These are phyloP conservation scores for Brachionus calyciflorus DNA, from an alignment of 1,140 invertebrate species.

Conservation along the genomic window DNA sequence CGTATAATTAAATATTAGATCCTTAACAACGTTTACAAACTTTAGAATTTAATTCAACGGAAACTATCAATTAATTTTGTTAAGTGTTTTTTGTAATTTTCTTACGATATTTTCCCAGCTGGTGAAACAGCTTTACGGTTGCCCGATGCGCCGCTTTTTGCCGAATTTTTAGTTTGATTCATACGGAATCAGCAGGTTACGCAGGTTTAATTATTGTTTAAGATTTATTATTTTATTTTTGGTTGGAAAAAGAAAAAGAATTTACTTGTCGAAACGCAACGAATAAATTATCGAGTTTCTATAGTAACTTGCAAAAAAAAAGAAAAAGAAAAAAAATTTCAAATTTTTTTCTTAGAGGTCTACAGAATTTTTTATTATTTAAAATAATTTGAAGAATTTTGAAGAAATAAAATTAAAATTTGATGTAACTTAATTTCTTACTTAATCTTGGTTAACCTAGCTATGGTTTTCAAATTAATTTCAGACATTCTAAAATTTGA, in stretches of 20 bases:
- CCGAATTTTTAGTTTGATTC: conserved; percentile 34
- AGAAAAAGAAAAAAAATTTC: no score
- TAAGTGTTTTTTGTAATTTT: background rate
- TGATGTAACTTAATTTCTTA: background rate
- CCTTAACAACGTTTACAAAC: no score
- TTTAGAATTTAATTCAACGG: no score
- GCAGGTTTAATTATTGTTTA: background rate
- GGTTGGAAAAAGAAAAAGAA: background rate
- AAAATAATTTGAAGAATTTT: background rate
- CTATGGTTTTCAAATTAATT: background rate
- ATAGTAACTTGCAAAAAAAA: no score
- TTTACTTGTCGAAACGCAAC: background rate
- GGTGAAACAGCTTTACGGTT: conserved; percentile 19
- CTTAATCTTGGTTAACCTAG: background rate
- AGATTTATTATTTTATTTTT: conserved; percentile 16
- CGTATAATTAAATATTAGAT: no score
- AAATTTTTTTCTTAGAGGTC: background rate
- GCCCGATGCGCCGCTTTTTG: conserved; percentile 4
- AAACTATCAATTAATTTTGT: no score
- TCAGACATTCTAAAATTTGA: background rate
- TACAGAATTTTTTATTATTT: background rate
- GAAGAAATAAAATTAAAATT: background rate
- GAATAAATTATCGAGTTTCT: conserved; percentile 14
- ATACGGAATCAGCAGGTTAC: background rate
- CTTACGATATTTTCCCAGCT: conserved; percentile 31